Evolutionary conservation across 2,888 invertebrate genomes (phyloP), one percentile per base, ranked within the genome.

Genomic region (Athalia circularis): DNA sequence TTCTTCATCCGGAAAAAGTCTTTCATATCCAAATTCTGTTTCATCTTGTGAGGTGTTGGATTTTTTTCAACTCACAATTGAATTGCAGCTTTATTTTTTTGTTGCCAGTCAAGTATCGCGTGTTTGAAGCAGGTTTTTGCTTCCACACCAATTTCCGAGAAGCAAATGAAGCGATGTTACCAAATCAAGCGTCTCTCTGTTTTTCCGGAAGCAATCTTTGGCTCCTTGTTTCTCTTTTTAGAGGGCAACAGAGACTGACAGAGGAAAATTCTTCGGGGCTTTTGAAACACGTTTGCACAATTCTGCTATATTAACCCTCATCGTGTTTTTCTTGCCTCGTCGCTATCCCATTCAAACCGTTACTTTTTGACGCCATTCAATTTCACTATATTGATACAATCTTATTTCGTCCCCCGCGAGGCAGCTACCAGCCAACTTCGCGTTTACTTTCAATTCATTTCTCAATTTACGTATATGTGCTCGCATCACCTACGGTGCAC

Each of bases 331-430:
- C 50, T 64, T 54, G 11, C 68, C 13, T 45, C n/a, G 57, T 48
- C 59, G 72, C 72, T 45, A 43, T 29, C 29, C 52, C 29, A 72
- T 15, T 72, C 59, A 47, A 72, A 59, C 72, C 72, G 45, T 61
- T 59, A 72, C 59, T 59, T 72, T 72, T 72, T 61, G 72, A 15
- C 72, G 59, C 15, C 59, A 15, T 59, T 72, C 72, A 72, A 61
- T 59, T 59, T 48, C 59, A 47, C 72, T 47, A 59, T 72, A 72
- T 72, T 72, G 72, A 72, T 72, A 72, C 59, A 72, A 72, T 72
- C 47, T 59, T 72, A 72, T 72, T 59, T 45, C 47, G 59, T 29
- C 45, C 45, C 43, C 57, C 43, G 57, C 6, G 59, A 61, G 29
- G 29, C 29, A 29, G 29, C 29, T 13, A 6, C 45, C 47, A 72